Percentiles rank a stretch among this genome's conserved stretches.
Evolutionary conservation across 1,140 invertebrate genomes (phyloP).

Genomic region (Drosophila pseudoobscura): DNA sequence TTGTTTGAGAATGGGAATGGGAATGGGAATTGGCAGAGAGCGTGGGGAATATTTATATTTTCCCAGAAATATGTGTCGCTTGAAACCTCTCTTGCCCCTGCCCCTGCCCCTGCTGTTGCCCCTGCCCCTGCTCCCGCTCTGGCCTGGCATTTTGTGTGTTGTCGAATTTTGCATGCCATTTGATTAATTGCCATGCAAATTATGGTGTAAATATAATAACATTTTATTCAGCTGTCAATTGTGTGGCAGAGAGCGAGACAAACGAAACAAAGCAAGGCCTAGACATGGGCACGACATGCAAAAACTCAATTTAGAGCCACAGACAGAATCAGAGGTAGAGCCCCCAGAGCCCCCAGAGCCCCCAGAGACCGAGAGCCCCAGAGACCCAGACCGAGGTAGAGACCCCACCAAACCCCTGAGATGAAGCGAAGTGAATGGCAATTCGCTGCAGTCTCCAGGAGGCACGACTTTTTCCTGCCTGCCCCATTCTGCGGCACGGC

Average conservation of each 20-base stretch:
- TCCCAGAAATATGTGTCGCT: conserved; percentile 70
- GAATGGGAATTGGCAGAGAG: conserved; percentile 22
- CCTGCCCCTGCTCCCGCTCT: neutral
- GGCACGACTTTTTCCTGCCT: conserved; percentile 53
- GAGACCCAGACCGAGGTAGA: no score
- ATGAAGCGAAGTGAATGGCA: conserved; percentile 81
- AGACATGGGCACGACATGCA: conserved; percentile 75
- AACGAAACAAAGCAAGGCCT: conserved; percentile 38
- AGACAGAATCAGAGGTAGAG: no score
- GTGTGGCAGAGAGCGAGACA: conserved; percentile 45
- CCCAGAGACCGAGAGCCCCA: no score
- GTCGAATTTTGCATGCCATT: conserved; percentile 79
- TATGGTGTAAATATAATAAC: conserved; percentile 82
- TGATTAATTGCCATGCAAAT: conserved; percentile 82
- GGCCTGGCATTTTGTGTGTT: conserved; percentile 22
- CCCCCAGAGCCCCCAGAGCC: neutral
- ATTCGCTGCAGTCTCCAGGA: conserved; percentile 62
- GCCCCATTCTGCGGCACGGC: no score
- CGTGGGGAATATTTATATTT: conserved; percentile 7
- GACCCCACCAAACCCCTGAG: conserved; percentile 28
- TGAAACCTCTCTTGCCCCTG: conserved; percentile 14
- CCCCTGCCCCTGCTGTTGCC: no score
- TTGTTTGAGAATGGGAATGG: neutral
- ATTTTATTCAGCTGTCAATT: conserved; percentile 82
- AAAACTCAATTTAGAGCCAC: conserved; percentile 73